These are phyloP conservation scores for Eremobia ochroleuca DNA, from an alignment of 2,888 invertebrate species.

Conservation along the genomic window DNA sequence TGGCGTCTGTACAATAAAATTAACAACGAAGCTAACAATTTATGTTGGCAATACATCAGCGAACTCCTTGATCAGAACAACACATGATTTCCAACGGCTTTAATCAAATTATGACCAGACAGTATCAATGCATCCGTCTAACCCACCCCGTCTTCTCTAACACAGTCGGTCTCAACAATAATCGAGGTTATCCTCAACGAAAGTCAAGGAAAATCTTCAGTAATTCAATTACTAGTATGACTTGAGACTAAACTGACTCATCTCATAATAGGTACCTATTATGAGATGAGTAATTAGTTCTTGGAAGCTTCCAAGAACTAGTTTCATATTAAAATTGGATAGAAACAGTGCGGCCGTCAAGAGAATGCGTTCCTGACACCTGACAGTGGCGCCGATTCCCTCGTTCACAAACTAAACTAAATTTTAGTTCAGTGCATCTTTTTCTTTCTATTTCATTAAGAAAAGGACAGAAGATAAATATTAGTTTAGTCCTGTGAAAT, in stretches of 20 bases:
- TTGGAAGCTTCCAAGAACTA: slow-evolving; percentile 37
- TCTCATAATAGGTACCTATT: no score
- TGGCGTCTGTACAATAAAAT: neutral
- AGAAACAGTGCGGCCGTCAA: neutral
- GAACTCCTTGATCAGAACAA: neutral
- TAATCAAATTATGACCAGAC: neutral
- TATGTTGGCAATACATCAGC: neutral
- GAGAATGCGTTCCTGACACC: no score
- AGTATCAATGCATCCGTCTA: neutral
- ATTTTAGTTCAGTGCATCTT: no score
- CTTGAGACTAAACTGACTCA: slow-evolving; percentile 35
- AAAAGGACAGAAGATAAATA: no score
- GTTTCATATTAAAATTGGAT: slow-evolving; percentile 1
- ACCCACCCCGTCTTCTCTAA: neutral
- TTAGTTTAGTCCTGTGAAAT: no score
- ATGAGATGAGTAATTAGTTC: no score
- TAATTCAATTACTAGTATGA: slow-evolving; percentile 48
- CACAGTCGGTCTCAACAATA: neutral
- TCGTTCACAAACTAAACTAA: no score
- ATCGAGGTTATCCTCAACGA: slow-evolving; percentile 27
- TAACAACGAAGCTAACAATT: neutral
- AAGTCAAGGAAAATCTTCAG: slow-evolving; percentile 53
- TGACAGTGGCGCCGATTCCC: no score
- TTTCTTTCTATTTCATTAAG: no score
- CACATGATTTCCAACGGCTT: neutral